Conservation (phyloP, 2,113 vertebrate genomes). For the Amphiprion percula region DNA sequence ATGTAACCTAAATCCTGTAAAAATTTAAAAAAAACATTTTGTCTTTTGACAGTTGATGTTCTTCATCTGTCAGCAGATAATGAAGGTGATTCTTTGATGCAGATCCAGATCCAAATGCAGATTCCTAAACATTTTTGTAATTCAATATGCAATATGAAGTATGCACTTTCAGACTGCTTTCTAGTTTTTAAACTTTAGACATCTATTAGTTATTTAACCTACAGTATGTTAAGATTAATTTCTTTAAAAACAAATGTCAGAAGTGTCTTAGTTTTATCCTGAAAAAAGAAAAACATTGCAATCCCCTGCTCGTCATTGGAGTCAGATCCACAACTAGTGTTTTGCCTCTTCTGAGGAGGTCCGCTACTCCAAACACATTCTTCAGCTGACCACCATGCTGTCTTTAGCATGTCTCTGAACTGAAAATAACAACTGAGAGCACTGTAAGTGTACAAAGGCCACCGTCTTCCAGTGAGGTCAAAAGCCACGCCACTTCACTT, state of each 20-base stretch:
- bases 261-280: slow-evolving; percentile 19
- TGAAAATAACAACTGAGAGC: slow-evolving; percentile 61
- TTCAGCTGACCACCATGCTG: slow-evolving; percentile 55
- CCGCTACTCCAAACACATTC: slow-evolving; percentile 64
- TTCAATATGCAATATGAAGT: not conserved
- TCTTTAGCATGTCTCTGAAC: slow-evolving; percentile 49
- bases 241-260: slow-evolving; percentile 2
- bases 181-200: not conserved
- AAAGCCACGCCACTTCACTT: slow-evolving; percentile 66
- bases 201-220: not conserved
- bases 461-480: slow-evolving; percentile 54
- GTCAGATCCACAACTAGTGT: slow-evolving; percentile 42
- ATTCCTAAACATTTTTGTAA: not conserved
- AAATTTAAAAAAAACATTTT: not conserved
- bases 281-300: slow-evolving; percentile 32
- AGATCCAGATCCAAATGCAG: not conserved
- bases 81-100: not conserved
- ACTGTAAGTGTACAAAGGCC: slow-evolving; percentile 55
- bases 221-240: not conserved
- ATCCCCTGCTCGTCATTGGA: slow-evolving; percentile 28
- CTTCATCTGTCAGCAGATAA: not conserved
- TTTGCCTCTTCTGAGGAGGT: slow-evolving; percentile 44
- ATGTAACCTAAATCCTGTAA: not conserved
- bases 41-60: not conserved
- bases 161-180: not conserved